Base-by-base conservation (phyloP, 2,888 invertebrate species). In the Sesamia inferens region DNA sequence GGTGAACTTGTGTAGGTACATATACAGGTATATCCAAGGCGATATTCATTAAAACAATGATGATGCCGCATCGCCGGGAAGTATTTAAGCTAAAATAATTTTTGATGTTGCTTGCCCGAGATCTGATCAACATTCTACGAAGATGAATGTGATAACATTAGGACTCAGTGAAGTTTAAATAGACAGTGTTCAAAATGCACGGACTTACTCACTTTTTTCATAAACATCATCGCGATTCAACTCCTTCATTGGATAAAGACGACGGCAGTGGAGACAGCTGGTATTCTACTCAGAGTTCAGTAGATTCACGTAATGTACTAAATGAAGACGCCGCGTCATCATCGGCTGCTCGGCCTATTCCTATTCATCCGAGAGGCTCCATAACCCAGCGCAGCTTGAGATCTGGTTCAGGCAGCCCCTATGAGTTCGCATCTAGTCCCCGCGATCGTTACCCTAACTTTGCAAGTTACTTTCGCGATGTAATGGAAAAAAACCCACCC, bases 401-500 rank as follows among this genome's bases (percentile, higher is more conserved):
- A 44, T 91, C 89, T 7, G 74, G 90, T 39, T 86, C 92, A 0
- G 92, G 90, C 39, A 93, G 91, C 75, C 93, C 95, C 5, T 90
- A 88, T 64, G 94, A 95, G 82, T 91, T 92, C 59, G 94, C 94
- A 62, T 92, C 93, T 67, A 96, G 96, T 89, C 95, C 95, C 47
- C 93, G 95, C 22, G 95, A 96, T 83, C 91, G 94, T 14, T 94
- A 94, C 74, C 94, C 94, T 2, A 95, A 92, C 79, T 96, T 96
- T 63, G 95, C 96, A 1, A 95, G 94, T 81, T 95, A 96, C 79
- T 94, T 94, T 70, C 96, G 96, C 19, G 95, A 94, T 79, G 92
- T 93, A 13, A 93, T 95, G 84, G 93, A 96, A 80, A 92, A 90
- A 66, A 82, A 83, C 42, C 85, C 89, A 31, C 84, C 92, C 57